Base-by-base conservation (phyloP, 2,888 invertebrate genomes). In the Kuschelorhynchus macadamiae region DNA sequence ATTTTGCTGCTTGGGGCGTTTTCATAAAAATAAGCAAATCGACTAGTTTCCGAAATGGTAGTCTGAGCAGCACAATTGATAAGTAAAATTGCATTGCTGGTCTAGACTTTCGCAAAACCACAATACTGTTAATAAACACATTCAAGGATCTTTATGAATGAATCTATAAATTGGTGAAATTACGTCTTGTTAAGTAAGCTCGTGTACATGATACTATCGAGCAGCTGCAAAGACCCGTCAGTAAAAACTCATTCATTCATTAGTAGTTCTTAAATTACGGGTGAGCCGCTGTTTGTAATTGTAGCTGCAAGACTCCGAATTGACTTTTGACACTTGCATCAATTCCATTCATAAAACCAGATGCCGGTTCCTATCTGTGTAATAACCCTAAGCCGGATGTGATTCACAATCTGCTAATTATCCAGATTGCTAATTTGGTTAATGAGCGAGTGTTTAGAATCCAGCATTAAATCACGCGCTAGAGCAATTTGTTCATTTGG, bases 371-470 rank as follows among this genome's bases (percentile, higher is more conserved):
- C 16, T 49, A 4, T 36, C 7, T 41, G 30, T 41, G 61, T 61
- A 30, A 42, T 52, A 41, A 61, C 25, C 9, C 7, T 9, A 5
- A 39, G 33, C 65, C 65, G 65, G 65, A 65, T 65, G 47, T 65
- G 65, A 65, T 49, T 65, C 65, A 65, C 57, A 57, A 52, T 41
- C 65, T 42, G 65, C 42, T 57, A 59, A 57, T 65, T 65, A 41
- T 33, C 44, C 57, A 50, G 65, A 65, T 65, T 59, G 57, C 44
- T 41, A 52, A 47, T 52, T 57, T 25, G 41, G 21, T 41, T 64
- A 50, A 42, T 57, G 18, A 50, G 41, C 33, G 30, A 61, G 30
- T 61, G 60, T 49, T n/a, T n/a, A n/a, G n/a, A n/a, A n/a, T n/a
- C n/a, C n/a, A n/a, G n/a, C n/a, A n/a, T n/a, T n/a, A n/a, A n/a